A percentile compares a stretch with the other conserved stretches of the same genome.
These are phyloP conservation scores for Arctia plantaginis DNA, from an alignment of 2,888 invertebrate species.

Conservation along the genomic window DNA sequence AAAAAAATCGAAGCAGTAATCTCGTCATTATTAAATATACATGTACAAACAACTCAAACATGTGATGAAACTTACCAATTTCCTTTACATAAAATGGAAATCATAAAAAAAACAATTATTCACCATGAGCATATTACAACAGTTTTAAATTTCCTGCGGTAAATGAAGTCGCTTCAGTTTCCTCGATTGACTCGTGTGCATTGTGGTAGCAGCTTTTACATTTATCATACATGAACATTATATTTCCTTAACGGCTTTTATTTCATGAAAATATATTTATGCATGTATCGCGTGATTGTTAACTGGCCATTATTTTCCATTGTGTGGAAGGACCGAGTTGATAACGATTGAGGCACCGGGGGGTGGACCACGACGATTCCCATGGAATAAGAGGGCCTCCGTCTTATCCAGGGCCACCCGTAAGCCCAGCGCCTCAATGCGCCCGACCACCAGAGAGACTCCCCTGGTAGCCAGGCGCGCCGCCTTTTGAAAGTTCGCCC, in stretches of 20 bases:
- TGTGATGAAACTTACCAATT: slow-evolving; percentile 24
- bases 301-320: background rate
- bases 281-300: background rate
- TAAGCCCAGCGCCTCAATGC: too few relatives aligned
- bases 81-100: slow-evolving; percentile 40
- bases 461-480: too few relatives aligned
- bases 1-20: too few relatives aligned
- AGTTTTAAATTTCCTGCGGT: slow-evolving; percentile 53
- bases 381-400: too few relatives aligned
- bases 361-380: too few relatives aligned
- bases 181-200: slow-evolving; percentile 21
- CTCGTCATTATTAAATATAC: background rate
- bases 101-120: slow-evolving; percentile 47
- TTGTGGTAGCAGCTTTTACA: slow-evolving; percentile 5
- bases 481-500: too few relatives aligned
- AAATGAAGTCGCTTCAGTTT: slow-evolving; percentile 47
- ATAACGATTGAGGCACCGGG: too few relatives aligned
- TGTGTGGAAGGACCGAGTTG: too few relatives aligned
- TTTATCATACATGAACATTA: slow-evolving; percentile 8
- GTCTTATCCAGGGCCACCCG: too few relatives aligned
- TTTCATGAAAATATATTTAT: slow-evolving; percentile 5
- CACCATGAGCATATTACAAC: slow-evolving; percentile 41
- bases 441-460: too few relatives aligned
- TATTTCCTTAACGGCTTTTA: slow-evolving; percentile 25
- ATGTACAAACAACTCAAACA: background rate